Conservation (phyloP, 37 sponge, comb jelly and placozoan species). For the Oscarella lobularis region DNA sequence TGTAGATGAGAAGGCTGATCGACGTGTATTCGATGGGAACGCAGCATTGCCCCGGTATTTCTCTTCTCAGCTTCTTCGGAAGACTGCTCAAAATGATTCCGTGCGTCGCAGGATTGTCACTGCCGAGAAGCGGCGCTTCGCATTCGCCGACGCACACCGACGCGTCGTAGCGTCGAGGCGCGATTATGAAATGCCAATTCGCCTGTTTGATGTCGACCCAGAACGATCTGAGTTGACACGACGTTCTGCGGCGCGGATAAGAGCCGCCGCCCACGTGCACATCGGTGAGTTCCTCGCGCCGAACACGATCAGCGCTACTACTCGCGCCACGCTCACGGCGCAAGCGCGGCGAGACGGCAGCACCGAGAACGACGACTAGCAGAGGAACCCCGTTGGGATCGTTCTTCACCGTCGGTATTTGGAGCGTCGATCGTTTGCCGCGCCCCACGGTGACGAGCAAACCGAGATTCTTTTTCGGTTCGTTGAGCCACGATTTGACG, state of each 20-base stretch:
- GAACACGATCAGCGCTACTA: too few species aligned
- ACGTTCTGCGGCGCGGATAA: background rate
- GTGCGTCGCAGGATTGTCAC: background rate
- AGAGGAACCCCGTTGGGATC: too few species aligned
- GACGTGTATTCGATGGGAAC: background rate
- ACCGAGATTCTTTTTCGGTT: too few species aligned
- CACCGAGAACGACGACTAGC: too few species aligned
- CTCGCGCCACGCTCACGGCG: too few species aligned
- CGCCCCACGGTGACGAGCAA: too few species aligned
- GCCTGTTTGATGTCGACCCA: background rate
- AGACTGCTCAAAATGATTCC: background rate
- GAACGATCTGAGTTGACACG: background rate
- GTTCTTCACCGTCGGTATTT: too few species aligned
- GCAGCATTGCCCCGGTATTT: background rate
- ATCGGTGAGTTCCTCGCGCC: too few species aligned
- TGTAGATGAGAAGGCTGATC: background rate
- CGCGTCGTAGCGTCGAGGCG: background rate
- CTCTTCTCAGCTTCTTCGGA: background rate
- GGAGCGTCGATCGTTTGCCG: too few species aligned
- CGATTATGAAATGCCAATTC: background rate
- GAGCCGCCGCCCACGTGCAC: background rate
- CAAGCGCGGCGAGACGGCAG: too few species aligned
- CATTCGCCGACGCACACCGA: background rate
- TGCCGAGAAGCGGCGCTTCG: background rate
- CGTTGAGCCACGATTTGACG: too few species aligned